Evolutionary conservation across 2,797 vertebrate genomes (phyloP).

Genomic region (Bovichtus variegatus): DNA sequence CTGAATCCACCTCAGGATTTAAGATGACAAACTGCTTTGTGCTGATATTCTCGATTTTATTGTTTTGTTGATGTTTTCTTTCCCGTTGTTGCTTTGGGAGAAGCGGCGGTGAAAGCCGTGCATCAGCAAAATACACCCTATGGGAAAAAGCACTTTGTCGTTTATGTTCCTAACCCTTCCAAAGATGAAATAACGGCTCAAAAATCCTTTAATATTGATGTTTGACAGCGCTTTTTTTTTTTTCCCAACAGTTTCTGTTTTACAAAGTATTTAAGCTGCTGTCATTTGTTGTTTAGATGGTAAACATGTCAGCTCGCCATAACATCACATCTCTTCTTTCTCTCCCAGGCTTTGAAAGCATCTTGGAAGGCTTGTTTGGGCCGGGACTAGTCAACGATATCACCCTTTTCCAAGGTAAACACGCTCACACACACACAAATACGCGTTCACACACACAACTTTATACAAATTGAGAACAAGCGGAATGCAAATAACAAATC

Average conservation of each 20-base stretch:
- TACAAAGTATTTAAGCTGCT: neutral
- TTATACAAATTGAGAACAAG: neutral
- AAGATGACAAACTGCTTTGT: neutral
- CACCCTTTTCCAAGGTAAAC: constrained; percentile 95
- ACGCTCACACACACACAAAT: neutral
- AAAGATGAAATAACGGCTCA: neutral
- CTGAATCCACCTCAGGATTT: neutral
- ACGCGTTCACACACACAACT: neutral
- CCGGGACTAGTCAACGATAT: constrained; percentile 95
- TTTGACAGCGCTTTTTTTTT: neutral
- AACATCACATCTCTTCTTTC: constrained; percentile 53
- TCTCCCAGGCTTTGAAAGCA: constrained; percentile 96
- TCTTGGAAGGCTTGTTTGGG: constrained; percentile 98
- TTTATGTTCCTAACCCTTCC: constrained; percentile 2
- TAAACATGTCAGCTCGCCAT: constrained; percentile 21
- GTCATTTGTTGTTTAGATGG: constrained; percentile 16
- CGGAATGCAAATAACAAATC: too few species aligned
- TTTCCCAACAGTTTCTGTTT: too few species aligned
- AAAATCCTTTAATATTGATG: neutral
- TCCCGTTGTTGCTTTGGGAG: neutral
- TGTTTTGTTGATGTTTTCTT: neutral
- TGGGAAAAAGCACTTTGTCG: neutral
- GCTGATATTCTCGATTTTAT: neutral
- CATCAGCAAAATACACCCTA: constrained; percentile 28
- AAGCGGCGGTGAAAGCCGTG: constrained; percentile 3